Evolutionary conservation across 2,113 vertebrate species (phyloP).

Genomic region (Cyrtonyx montezumae): DNA sequence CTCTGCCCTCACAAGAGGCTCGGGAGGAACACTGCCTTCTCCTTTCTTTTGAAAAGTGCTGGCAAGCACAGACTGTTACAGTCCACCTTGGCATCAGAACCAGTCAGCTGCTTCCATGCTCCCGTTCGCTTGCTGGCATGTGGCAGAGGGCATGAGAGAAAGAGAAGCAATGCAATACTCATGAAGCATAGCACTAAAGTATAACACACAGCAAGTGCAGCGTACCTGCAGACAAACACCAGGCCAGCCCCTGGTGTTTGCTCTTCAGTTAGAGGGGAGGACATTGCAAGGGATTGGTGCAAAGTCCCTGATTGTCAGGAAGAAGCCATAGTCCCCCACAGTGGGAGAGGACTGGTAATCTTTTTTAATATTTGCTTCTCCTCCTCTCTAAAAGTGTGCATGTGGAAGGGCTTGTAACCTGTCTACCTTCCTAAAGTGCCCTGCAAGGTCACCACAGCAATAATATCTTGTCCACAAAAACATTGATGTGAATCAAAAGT

Average conservation of each 20-base stretch:
- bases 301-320: neutral
- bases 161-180: neutral
- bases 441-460: neutral
- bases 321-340: neutral
- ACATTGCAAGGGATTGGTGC: slow-evolving; percentile 6
- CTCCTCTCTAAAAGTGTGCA: neutral
- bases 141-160: slow-evolving; percentile 18
- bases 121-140: neutral
- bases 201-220: neutral
- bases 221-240: neutral
- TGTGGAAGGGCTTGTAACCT: neutral
- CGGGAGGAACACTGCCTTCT: neutral
- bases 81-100: neutral
- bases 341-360: neutral
- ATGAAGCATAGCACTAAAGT: neutral
- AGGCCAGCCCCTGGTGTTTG: neutral
- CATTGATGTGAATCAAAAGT: neutral
- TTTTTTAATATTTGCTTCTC: neutral
- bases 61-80: neutral
- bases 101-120: slow-evolving; percentile 15
- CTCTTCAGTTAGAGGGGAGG: slow-evolving; percentile 26
- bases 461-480: neutral
- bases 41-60: neutral
- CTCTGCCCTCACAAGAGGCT: neutral
- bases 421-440: neutral